Percentiles rank a stretch among this genome's conserved stretches.
phyloP scores from a whole-genome alignment of 2,888 invertebrate species.

The Smittia sp. region DNA sequence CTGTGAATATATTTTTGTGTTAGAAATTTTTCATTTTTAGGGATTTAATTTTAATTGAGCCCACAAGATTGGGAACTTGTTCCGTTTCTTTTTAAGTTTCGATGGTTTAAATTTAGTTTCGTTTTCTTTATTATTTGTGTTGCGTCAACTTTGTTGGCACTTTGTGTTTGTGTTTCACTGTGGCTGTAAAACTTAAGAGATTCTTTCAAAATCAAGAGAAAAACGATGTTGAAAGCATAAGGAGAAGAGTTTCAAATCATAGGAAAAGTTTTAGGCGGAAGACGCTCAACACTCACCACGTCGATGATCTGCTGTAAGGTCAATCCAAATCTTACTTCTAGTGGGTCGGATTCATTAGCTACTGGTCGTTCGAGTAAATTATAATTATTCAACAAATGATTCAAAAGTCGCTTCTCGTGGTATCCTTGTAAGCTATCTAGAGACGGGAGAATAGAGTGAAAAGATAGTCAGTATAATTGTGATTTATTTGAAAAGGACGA shows the following conservation, averaged over 20 bases:
- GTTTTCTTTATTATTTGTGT: neutral
- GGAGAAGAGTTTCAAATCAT: no score
- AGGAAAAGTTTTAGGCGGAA: no score
- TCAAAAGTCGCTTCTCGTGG: conserved; percentile 83
- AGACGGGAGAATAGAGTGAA: conserved; percentile 6
- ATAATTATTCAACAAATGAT: conserved; percentile 76
- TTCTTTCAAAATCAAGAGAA: no score
- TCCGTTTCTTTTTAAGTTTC: neutral
- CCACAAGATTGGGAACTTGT: neutral
- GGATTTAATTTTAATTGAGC: neutral
- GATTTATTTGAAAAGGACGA: no score
- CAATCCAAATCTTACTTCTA: conserved; percentile 87
- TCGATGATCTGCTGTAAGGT: conserved; percentile 92
- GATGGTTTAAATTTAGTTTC: neutral
- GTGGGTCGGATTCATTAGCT: conserved; percentile 85
- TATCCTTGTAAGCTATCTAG: conserved; percentile 86
- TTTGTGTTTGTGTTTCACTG: neutral
- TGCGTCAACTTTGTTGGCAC: neutral
- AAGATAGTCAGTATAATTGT: neutral
- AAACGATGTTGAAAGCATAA: no score
- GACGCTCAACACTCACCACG: conserved; percentile 70
- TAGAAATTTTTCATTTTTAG: conserved; percentile 9
- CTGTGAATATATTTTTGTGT: neutral
- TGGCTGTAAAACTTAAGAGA: neutral
- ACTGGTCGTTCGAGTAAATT: conserved; percentile 88